phyloP scores from a whole-genome alignment of 2,113 vertebrate genomes.

The Antechinus flavipes region DNA sequence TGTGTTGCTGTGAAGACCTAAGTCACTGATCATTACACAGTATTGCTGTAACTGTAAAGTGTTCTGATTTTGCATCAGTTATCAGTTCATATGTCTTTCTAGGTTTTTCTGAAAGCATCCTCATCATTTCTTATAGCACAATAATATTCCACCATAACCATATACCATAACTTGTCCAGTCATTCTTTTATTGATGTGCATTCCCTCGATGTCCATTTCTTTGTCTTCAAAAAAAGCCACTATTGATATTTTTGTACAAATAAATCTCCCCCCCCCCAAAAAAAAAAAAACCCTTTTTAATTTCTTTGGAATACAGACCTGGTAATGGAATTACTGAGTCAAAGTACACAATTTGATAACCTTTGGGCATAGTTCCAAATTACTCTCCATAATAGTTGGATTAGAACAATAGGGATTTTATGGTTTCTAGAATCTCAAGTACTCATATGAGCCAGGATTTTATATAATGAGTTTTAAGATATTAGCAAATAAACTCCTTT shows the following conservation, averaged over 20 bases:
- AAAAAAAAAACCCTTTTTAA: background rate
- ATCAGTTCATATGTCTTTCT: background rate
- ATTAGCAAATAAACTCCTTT: too few relatives aligned
- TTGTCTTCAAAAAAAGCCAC: background rate
- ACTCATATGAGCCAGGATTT: background rate
- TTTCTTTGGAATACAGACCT: background rate
- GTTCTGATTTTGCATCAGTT: background rate
- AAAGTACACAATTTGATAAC: background rate
- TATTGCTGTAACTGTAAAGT: background rate
- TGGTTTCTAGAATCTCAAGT: background rate
- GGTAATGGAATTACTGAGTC: background rate
- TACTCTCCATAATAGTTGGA: background rate
- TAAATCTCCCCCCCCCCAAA: background rate
- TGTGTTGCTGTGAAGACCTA: background rate
- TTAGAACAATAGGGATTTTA: background rate
- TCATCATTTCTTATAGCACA: background rate
- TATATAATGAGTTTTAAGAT: background rate
- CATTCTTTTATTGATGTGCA: background rate
- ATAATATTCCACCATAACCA: background rate
- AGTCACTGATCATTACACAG: background rate
- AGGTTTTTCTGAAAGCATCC: background rate
- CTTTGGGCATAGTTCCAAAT: background rate
- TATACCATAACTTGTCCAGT: background rate
- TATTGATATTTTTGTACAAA: background rate
- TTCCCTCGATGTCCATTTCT: background rate